A percentile compares a stretch with the other conserved stretches of the same genome.
Evolutionary conservation across 30 jellyfish, hydroid and myxozoan genomes (phyloP).

Genomic region (Phacellophora camtschatica): DNA sequence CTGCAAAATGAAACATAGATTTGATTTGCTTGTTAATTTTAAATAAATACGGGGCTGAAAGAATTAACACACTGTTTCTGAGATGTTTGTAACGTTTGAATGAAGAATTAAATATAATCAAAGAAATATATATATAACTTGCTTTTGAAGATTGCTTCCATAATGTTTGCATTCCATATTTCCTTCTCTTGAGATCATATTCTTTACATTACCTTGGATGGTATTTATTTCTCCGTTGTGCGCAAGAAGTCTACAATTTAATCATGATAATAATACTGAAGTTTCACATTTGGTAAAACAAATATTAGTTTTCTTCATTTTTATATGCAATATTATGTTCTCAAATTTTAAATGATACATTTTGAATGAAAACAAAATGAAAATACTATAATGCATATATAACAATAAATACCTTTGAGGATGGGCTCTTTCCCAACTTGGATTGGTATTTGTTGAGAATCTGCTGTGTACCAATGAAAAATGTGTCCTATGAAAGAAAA

Average conservation of each 20-base stretch:
- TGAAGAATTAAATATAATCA: too few species aligned
- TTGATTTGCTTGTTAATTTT: too few species aligned
- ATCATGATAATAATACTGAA: too few species aligned
- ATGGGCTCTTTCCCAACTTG: constrained; percentile 86
- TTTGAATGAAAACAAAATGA: too few species aligned
- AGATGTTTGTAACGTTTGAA: too few species aligned
- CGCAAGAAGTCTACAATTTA: constrained; percentile 57
- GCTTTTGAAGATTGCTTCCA: constrained; percentile 63
- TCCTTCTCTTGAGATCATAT: constrained; percentile 69
- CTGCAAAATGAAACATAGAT: too few species aligned
- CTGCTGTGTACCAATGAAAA: constrained; percentile 79
- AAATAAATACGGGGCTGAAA: too few species aligned
- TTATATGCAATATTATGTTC: too few species aligned
- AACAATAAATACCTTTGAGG: constrained; percentile 58
- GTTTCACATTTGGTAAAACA: too few species aligned
- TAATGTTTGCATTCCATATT: constrained; percentile 40
- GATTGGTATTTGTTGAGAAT: constrained; percentile 74
- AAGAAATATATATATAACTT: background rate
- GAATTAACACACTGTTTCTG: too few species aligned
- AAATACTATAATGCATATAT: background rate
- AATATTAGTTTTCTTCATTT: too few species aligned
- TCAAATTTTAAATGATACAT: too few species aligned
- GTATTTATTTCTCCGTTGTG: constrained; percentile 84
- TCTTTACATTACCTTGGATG: constrained; percentile 71
- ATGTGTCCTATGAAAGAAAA: constrained; percentile 43